phyloP scores from a whole-genome alignment of 2,113 vertebrate species.

The Ancistrus triradiatus region DNA sequence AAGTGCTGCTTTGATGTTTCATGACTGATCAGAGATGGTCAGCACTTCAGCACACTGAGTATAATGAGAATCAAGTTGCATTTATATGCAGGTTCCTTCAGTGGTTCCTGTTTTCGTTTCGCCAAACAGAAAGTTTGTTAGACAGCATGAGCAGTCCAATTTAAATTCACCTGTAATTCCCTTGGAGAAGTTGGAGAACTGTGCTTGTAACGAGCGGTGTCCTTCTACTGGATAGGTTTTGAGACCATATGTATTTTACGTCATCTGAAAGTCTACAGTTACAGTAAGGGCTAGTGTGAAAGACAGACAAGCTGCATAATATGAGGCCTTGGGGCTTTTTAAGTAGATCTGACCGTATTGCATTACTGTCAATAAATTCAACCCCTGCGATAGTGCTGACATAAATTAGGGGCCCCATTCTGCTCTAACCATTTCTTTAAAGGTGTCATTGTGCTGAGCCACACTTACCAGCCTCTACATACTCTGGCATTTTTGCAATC shows the following conservation, averaged over 20 bases:
- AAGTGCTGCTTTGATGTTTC: conserved; percentile 58
- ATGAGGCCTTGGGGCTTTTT: conserved; percentile 50
- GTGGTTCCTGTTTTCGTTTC: conserved; percentile 25
- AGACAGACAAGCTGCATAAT: conserved; percentile 58
- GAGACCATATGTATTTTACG: conserved; percentile 53
- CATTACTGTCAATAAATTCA: conserved; percentile 57
- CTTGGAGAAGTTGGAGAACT: conserved; percentile 30
- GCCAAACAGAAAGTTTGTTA: not conserved
- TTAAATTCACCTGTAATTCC: conserved; percentile 50
- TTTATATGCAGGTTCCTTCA: conserved; percentile 38
- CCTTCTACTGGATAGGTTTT: conserved; percentile 45
- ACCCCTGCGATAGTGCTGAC: conserved; percentile 52
- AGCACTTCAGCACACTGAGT: conserved; percentile 29
- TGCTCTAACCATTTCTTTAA: conserved; percentile 43
- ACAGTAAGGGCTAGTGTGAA: conserved; percentile 55
- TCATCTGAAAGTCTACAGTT: conserved; percentile 53
- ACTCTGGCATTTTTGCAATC: conserved; percentile 33
- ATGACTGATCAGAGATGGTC: conserved; percentile 41
- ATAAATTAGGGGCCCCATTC: conserved; percentile 53
- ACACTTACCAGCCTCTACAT: conserved; percentile 26
- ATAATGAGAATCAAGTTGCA: conserved; percentile 49
- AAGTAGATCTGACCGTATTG: conserved; percentile 53
- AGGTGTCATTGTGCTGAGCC: conserved; percentile 48
- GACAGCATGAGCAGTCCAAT: conserved; percentile 40
- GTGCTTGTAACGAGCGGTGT: conserved; percentile 27